A percentile compares a stretch with the other conserved stretches of the same genome.
These are phyloP conservation scores for Megalopta genalis DNA, from an alignment of 1,140 invertebrate species.

Conservation along the genomic window DNA sequence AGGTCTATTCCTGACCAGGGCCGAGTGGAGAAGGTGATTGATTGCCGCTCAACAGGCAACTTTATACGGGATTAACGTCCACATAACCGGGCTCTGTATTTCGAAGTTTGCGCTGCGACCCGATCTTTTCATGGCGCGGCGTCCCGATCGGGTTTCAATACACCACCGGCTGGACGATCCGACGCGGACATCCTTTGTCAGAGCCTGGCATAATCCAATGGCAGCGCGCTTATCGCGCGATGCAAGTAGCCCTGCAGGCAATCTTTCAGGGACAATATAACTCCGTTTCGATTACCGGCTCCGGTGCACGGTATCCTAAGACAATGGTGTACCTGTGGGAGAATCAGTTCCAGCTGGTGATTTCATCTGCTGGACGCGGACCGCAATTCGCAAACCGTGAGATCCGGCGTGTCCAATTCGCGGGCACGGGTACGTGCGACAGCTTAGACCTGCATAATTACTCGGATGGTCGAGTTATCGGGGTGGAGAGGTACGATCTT, in stretches of 20 bases:
- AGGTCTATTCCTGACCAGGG: not conserved
- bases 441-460: slow-evolving; percentile 32
- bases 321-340: not conserved
- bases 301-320: not conserved
- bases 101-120: not conserved
- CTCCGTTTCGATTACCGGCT: not conserved
- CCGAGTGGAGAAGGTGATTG: not conserved
- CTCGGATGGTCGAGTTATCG: slow-evolving; percentile 7
- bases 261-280: not conserved
- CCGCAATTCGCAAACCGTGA: not conserved
- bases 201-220: not conserved
- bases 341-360: not conserved
- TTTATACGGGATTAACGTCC: not conserved
- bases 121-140: not conserved
- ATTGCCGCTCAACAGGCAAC: not conserved
- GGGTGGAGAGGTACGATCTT: slow-evolving; percentile 11
- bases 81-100: not conserved
- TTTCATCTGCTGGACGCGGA: not conserved
- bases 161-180: not conserved
- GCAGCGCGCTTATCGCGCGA: not conserved
- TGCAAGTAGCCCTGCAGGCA: not conserved
- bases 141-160: not conserved
- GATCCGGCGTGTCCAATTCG: not conserved
- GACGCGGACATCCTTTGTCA: not conserved
- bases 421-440: not conserved